Percentiles rank a stretch among this genome's conserved stretches.
These are phyloP conservation scores for Micropoecilia bifurca DNA, from an alignment of 2,797 vertebrate genomes.

Conservation along the genomic window DNA sequence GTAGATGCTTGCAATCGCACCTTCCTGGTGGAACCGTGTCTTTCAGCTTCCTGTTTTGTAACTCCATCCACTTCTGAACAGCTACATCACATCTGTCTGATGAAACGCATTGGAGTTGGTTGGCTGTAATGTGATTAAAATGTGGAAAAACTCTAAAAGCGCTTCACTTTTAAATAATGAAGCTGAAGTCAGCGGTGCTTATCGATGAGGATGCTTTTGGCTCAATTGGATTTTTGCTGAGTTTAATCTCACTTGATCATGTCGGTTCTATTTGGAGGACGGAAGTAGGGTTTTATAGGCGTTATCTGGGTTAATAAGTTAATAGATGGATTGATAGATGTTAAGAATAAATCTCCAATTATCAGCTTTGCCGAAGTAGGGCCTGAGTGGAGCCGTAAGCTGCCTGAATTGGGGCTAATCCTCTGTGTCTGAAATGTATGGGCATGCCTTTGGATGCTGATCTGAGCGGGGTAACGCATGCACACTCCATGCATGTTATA, in stretches of 20 bases:
- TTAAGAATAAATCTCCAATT: constrained; percentile 78
- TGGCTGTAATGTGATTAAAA: neutral
- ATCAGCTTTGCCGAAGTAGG: constrained; percentile 69
- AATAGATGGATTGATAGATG: constrained; percentile 81
- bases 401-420: constrained; percentile 68
- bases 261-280: constrained; percentile 52
- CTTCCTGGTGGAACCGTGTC: neutral
- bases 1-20: neutral
- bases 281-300: constrained; percentile 58
- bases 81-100: neutral
- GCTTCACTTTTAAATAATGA: constrained; percentile 10
- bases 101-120: neutral
- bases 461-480: constrained; percentile 10
- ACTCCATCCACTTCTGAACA: neutral
- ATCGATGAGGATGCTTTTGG: constrained; percentile 65
- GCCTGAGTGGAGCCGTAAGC: constrained; percentile 62
- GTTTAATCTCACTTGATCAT: constrained; percentile 60
- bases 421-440: constrained; percentile 46
- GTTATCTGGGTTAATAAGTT: constrained; percentile 77
- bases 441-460: constrained; percentile 38
- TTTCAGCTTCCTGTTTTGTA: neutral
- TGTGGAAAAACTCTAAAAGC: neutral
- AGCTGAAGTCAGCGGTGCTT: constrained; percentile 35
- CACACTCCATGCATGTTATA: neutral
- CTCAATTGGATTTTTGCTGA: constrained; percentile 62